Evolutionary conservation across 2,797 vertebrate species (phyloP).

Genomic region (Mormyrops attenuatus): DNA sequence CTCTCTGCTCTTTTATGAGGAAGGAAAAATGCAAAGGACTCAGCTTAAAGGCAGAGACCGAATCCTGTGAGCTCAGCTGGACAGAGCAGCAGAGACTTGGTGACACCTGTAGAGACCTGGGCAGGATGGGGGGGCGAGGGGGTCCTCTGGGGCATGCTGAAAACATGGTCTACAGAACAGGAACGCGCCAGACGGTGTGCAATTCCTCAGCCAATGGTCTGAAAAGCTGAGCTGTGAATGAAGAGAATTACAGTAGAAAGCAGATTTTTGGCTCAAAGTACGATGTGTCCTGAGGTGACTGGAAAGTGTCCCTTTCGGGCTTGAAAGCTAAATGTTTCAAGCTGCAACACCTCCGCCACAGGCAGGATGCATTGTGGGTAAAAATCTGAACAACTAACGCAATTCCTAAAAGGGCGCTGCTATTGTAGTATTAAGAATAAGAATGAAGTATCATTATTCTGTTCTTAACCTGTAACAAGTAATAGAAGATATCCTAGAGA

Average conservation of each 20-base stretch:
- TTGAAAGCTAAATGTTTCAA: neutral
- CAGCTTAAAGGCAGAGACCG: neutral
- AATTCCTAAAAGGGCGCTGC: neutral
- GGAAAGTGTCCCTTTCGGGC: neutral
- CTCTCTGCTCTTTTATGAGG: neutral
- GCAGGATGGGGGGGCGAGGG: neutral
- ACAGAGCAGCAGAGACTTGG: neutral
- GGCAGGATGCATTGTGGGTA: neutral
- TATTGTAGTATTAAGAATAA: neutral
- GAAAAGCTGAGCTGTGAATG: neutral
- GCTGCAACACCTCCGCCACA: neutral
- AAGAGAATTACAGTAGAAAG: neutral
- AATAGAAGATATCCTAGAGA: neutral
- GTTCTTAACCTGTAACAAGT: neutral
- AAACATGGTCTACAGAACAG: neutral
- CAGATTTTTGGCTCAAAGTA: neutral
- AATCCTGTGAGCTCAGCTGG: neutral
- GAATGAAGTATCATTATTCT: neutral
- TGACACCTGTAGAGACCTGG: neutral
- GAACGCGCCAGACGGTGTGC: neutral
- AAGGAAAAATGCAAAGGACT: neutral
- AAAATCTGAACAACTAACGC: neutral
- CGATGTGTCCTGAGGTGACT: neutral
- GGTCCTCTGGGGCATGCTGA: neutral
- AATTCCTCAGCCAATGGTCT: neutral